These are phyloP conservation scores for Galaxias olidus DNA, from an alignment of 2,797 vertebrate species.

Conservation along the genomic window DNA sequence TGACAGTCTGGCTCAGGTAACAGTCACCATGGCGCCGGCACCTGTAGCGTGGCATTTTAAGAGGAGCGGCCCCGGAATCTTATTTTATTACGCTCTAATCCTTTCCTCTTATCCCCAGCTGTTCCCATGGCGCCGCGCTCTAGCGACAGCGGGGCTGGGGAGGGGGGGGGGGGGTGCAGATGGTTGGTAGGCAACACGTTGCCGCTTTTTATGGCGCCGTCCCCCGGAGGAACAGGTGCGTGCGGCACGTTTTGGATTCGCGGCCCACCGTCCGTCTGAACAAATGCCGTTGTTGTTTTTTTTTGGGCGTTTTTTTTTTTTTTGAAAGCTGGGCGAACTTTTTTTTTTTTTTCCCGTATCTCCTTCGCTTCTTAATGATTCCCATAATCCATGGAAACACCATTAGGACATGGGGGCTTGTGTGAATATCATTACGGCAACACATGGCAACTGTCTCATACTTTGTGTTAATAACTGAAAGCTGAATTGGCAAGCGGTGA, in stretches of 20 bases:
- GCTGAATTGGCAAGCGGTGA: too few relatives aligned
- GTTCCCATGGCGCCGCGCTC: not conserved
- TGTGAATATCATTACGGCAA: too few relatives aligned
- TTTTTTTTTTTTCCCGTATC: not conserved
- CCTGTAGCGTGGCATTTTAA: too few relatives aligned
- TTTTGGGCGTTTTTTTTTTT: not conserved
- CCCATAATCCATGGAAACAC: not conserved
- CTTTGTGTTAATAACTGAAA: too few relatives aligned
- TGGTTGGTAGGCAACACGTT: constrained; percentile 20
- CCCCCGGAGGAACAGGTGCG: constrained; percentile 11
- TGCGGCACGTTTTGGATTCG: constrained; percentile 4
- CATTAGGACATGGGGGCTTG: not conserved
- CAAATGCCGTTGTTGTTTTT: constrained; percentile 4
- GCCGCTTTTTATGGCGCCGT: constrained; percentile 5
- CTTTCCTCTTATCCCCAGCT: constrained; percentile 13
- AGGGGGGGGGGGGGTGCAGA: constrained; percentile 16
- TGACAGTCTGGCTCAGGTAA: too few relatives aligned
- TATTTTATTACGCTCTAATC: not conserved
- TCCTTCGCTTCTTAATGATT: too few relatives aligned
- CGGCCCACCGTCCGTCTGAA: constrained; percentile 1
- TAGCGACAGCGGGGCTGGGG: not conserved
- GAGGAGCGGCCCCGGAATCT: too few relatives aligned
- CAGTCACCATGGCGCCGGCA: too few relatives aligned
- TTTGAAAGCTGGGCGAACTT: too few relatives aligned
- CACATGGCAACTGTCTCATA: too few relatives aligned